Conservation (phyloP, 1,140 invertebrate species). For the Drosophila funebris region DNA sequence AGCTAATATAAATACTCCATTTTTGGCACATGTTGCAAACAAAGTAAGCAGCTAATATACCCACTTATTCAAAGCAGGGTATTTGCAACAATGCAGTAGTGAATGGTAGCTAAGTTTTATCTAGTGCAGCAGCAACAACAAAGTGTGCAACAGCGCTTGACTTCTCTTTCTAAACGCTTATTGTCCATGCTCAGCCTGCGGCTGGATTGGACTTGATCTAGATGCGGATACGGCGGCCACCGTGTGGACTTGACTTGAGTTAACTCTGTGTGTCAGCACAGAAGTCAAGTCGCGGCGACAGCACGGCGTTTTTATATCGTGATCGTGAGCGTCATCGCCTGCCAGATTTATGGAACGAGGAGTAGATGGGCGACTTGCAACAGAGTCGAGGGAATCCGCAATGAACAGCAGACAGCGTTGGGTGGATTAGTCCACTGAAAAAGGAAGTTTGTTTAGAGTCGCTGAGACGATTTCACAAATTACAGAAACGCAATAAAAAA, state of each 20-base stretch:
- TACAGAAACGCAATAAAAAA: slow-evolving; percentile 55
- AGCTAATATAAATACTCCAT: too few relatives aligned
- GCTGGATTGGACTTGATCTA: slow-evolving; percentile 54
- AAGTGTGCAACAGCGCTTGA: slow-evolving; percentile 61
- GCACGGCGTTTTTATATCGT: slow-evolving; percentile 24
- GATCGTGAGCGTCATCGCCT: slow-evolving; percentile 40
- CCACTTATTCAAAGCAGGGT: not conserved
- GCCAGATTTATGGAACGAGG: slow-evolving; percentile 33
- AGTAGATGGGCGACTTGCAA: not conserved
- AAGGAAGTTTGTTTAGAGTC: slow-evolving; percentile 1
- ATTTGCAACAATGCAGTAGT: slow-evolving; percentile 10
- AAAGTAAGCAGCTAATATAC: not conserved
- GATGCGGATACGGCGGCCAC: slow-evolving; percentile 19
- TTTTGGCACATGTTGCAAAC: not conserved
- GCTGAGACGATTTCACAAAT: slow-evolving; percentile 66
- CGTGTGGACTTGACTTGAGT: not conserved
- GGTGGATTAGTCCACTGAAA: not conserved
- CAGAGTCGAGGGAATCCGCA: not conserved
- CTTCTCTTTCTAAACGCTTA: slow-evolving; percentile 50
- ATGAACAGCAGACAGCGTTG: not conserved
- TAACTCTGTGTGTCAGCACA: slow-evolving; percentile 22
- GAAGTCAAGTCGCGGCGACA: slow-evolving; percentile 36
- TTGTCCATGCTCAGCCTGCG: slow-evolving; percentile 53
- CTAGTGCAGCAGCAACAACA: slow-evolving; percentile 31
- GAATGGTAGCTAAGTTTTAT: slow-evolving; percentile 16